A percentile compares a stretch with the other conserved stretches of the same genome.
phyloP scores from a whole-genome alignment of 2,797 vertebrate genomes.

The Mastacembelus armatus region DNA sequence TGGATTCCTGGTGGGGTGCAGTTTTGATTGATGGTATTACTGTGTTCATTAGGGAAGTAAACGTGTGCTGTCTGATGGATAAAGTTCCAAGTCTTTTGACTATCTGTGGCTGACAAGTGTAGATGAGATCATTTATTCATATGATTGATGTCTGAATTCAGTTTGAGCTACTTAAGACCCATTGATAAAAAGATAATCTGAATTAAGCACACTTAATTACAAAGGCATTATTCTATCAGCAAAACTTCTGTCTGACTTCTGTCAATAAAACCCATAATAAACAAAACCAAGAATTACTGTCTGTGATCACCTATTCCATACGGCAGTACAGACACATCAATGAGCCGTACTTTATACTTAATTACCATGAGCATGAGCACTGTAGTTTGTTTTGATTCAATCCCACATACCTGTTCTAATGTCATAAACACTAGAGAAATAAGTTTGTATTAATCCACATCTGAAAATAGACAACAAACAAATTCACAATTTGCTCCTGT shows the following conservation, averaged over 20 bases:
- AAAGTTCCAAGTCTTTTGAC: slow-evolving; percentile 19
- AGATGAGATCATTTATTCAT: slow-evolving; percentile 34
- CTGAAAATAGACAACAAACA: too few relatives aligned
- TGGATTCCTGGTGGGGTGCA: slow-evolving; percentile 43
- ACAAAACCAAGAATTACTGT: too few relatives aligned
- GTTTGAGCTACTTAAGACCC: background rate
- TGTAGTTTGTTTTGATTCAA: too few relatives aligned
- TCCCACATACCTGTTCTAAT: too few relatives aligned
- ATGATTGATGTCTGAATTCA: slow-evolving; percentile 20
- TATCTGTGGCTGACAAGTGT: slow-evolving; percentile 15
- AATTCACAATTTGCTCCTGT: too few relatives aligned
- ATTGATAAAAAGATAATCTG: background rate
- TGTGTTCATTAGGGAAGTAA: slow-evolving; percentile 60
- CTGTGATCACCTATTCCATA: too few relatives aligned
- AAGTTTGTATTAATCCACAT: too few relatives aligned
- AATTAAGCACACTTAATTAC: background rate
- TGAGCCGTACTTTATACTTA: too few relatives aligned
- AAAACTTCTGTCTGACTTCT: background rate
- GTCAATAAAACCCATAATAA: background rate
- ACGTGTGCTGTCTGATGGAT: slow-evolving; percentile 39
- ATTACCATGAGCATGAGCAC: too few relatives aligned
- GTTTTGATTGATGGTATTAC: slow-evolving; percentile 63
- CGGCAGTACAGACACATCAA: too few relatives aligned
- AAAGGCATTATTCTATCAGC: background rate
- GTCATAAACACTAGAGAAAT: too few relatives aligned